phyloP scores from a whole-genome alignment of 2,113 vertebrate genomes.

The Hipposideros armiger region DNA sequence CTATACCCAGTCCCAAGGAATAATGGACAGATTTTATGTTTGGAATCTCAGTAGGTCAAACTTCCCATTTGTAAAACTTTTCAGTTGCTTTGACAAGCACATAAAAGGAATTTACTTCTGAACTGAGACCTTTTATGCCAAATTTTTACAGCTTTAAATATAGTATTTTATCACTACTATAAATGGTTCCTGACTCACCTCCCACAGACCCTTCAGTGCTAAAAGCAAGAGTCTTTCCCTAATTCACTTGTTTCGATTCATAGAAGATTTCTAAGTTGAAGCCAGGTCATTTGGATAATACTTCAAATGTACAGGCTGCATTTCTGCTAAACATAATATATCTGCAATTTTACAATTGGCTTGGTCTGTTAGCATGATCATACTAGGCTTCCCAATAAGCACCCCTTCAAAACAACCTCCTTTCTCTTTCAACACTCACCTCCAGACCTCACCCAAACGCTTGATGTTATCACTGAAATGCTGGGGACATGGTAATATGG shows the following conservation, averaged over 20 bases:
- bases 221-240: conserved; percentile 59
- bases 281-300: conserved; percentile 74
- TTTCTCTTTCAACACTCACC: conserved; percentile 38
- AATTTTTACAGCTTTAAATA: conserved; percentile 78
- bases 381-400: conserved; percentile 40
- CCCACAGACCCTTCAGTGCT: conserved; percentile 69
- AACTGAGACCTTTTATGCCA: conserved; percentile 72
- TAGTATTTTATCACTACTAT: conserved; percentile 78
- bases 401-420: conserved; percentile 15
- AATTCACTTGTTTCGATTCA: conserved; percentile 69
- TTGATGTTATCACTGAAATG: conserved; percentile 36
- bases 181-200: conserved; percentile 75
- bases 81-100: conserved; percentile 59
- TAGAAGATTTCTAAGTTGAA: conserved; percentile 75
- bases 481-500: not conserved
- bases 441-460: not conserved
- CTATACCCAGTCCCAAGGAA: not conserved
- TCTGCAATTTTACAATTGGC: conserved; percentile 68
- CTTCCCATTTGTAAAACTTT: conserved; percentile 77
- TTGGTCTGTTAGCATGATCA: not conserved
- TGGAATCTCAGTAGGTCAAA: conserved; percentile 70
- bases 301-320: conserved; percentile 69
- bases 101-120: conserved; percentile 81
- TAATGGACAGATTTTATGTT: conserved; percentile 74
- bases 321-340: conserved; percentile 69